A percentile compares a stretch with the other conserved stretches of the same genome.
Evolutionary conservation across 2,888 invertebrate species (phyloP).

Genomic region (Neoaliturus tenellus): DNA sequence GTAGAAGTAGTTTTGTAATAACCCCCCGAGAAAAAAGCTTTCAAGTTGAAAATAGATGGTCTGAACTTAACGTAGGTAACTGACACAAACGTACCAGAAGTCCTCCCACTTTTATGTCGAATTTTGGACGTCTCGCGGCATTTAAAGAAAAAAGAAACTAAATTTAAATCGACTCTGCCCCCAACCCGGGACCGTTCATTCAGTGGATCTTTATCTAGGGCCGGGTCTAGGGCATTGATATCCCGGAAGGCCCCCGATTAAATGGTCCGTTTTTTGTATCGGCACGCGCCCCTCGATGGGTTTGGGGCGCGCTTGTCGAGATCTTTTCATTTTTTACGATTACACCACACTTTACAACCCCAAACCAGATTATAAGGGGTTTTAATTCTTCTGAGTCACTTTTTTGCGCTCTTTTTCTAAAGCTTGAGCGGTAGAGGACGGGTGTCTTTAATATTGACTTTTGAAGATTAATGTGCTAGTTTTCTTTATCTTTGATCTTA

Average conservation of each 20-base stretch:
- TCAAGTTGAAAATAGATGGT: no score
- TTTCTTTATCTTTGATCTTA: no score
- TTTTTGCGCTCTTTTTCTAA: not conserved
- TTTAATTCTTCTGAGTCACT: not conserved
- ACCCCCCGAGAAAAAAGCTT: no score
- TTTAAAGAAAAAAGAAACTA: no score
- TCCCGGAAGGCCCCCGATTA: not conserved
- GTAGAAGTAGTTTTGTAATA: no score
- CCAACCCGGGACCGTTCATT: conserved; percentile 78
- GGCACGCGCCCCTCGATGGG: conserved; percentile 21
- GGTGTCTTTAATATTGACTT: no score
- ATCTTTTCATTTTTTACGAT: not conserved
- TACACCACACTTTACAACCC: not conserved
- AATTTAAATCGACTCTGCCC: not conserved
- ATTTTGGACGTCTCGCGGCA: no score
- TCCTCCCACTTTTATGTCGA: no score
- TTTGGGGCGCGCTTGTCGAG: conserved; percentile 2
- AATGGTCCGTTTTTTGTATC: conserved; percentile 31
- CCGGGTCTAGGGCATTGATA: not conserved
- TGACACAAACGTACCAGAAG: no score
- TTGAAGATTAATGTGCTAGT: no score
- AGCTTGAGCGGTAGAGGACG: not conserved
- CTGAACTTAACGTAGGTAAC: no score
- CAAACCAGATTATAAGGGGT: not conserved
- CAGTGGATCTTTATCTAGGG: conserved; percentile 78